These are phyloP conservation scores for Ciconia nigra DNA, from an alignment of 2,797 vertebrate species.

Conservation along the genomic window DNA sequence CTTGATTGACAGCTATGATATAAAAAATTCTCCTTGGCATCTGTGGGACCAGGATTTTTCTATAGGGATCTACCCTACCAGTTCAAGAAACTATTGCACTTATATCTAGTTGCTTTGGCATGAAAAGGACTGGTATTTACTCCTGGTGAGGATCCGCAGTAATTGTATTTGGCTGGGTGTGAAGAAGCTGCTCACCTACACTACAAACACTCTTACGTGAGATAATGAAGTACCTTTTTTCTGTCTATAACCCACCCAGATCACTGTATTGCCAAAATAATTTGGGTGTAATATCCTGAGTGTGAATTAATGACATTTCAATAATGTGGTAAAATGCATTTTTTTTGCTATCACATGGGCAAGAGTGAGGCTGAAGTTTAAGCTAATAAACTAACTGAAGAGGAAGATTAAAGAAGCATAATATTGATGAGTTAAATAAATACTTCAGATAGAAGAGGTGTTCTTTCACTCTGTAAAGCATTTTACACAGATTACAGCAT, in stretches of 20 bases:
- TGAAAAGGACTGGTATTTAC: background rate
- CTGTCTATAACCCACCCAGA: background rate
- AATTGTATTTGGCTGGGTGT: background rate
- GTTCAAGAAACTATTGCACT: background rate
- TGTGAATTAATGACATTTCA: background rate
- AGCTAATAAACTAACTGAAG: background rate
- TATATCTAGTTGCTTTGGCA: background rate
- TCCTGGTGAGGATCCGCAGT: background rate
- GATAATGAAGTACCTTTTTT: background rate
- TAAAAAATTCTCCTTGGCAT: background rate
- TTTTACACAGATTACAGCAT: background rate
- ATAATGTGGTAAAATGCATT: background rate
- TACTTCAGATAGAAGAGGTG: background rate
- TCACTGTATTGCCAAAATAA: background rate
- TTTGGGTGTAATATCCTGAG: background rate
- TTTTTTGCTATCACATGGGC: background rate
- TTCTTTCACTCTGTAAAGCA: background rate
- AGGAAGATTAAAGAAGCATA: background rate
- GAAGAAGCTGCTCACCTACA: background rate
- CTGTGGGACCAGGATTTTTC: background rate
- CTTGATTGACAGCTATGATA: conserved; percentile 14
- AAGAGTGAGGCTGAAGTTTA: background rate
- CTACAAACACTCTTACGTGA: fast-evolving
- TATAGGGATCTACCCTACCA: background rate
- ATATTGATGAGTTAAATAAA: background rate